Conservation (phyloP, 1,140 invertebrate genomes). For the Drosophila murphyi region DNA sequence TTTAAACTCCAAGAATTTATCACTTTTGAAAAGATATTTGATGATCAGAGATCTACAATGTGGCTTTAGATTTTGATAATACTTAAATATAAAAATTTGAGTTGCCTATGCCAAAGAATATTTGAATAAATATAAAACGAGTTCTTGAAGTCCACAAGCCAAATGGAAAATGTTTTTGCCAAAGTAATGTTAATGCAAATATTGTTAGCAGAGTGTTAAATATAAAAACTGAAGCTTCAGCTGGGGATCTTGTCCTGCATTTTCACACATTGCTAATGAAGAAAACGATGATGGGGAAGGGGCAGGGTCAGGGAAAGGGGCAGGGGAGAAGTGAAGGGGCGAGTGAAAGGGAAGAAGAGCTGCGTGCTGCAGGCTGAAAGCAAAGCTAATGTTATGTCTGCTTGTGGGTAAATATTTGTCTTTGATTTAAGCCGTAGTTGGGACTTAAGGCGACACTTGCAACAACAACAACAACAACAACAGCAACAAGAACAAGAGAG, state of each 20-base stretch:
- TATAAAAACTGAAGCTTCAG: background rate
- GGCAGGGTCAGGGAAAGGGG: background rate
- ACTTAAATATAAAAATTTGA: too few species aligned
- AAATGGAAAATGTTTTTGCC: background rate
- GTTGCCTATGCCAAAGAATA: too few species aligned
- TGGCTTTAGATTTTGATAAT: too few species aligned
- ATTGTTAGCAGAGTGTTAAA: background rate
- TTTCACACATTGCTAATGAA: conserved; percentile 4
- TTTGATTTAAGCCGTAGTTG: conserved; percentile 76
- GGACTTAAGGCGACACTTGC: conserved; percentile 27
- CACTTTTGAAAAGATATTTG: too few species aligned
- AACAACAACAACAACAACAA: background rate
- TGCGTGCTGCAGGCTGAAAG: background rate
- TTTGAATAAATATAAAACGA: too few species aligned
- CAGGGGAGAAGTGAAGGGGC: background rate
- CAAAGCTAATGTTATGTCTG: conserved; percentile 44
- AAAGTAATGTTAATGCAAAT: background rate
- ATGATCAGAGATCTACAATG: too few species aligned
- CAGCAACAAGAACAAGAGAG: conserved; percentile 12
- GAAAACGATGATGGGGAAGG: background rate
- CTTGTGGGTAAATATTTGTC: conserved; percentile 71
- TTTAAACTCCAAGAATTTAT: too few species aligned
- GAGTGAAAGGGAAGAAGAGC: background rate
- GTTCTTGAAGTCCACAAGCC: too few species aligned
- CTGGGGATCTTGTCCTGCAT: background rate